phyloP scores from a whole-genome alignment of 2,113 vertebrate species.

The Elephantulus edwardii region DNA sequence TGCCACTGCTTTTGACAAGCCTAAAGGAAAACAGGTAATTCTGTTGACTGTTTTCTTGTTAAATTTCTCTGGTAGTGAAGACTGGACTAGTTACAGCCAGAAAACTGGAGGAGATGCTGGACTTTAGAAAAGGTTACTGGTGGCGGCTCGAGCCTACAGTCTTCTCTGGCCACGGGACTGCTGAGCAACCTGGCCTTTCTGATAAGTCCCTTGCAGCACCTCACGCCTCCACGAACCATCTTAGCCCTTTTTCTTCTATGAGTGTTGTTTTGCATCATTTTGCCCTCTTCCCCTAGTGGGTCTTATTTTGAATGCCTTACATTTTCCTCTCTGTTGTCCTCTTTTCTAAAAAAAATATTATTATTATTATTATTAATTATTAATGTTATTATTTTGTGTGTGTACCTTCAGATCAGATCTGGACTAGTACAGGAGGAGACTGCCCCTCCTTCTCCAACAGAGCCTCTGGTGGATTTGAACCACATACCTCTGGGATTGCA shows the following conservation, averaged over 20 bases:
- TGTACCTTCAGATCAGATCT: too few relatives aligned
- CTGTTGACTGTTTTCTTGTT: background rate
- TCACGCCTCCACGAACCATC: accelerated
- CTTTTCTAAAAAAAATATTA: too few relatives aligned
- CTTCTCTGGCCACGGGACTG: background rate
- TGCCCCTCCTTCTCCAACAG: too few relatives aligned
- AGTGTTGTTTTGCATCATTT: background rate
- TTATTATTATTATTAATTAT: too few relatives aligned
- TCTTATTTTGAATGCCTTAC: background rate
- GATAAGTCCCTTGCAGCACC: background rate
- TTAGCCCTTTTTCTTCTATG: background rate
- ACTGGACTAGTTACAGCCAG: background rate
- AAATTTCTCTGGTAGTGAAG: background rate
- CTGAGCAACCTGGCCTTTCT: background rate
- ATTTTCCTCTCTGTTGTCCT: background rate
- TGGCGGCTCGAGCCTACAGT: background rate
- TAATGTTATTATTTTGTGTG: too few relatives aligned
- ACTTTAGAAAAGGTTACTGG: slow-evolving; percentile 6
- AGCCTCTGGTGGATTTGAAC: too few relatives aligned
- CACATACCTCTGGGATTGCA: too few relatives aligned
- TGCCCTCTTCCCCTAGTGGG: background rate
- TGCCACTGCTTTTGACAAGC: background rate
- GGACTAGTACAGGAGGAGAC: too few relatives aligned
- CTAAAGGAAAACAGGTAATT: too few relatives aligned
- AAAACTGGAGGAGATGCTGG: background rate